Percentiles rank a stretch among this genome's conserved stretches.
phyloP scores from a whole-genome alignment of 2,888 invertebrate species.

The Trissolcus japonicus region DNA sequence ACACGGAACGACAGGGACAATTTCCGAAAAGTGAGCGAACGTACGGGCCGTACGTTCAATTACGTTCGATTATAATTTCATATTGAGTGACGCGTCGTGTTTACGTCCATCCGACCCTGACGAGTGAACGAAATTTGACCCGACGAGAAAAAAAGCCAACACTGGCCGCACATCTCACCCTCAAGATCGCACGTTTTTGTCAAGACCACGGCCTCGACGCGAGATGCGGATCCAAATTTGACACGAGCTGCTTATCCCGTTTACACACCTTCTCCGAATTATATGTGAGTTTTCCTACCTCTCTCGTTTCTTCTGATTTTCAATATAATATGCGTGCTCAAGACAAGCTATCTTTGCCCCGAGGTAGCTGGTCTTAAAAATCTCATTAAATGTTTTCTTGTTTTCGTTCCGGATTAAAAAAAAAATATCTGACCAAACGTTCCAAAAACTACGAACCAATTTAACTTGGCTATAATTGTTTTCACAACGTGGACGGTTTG shows the following conservation, averaged over 20 bases:
- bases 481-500: too few species aligned
- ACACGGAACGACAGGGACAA: slow-evolving; percentile 16
- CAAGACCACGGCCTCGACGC: neutral
- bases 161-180: slow-evolving; percentile 11
- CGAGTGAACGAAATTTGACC: neutral
- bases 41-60: slow-evolving; percentile 4
- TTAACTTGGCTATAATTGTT: too few species aligned
- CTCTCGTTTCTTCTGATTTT: neutral
- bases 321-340: neutral
- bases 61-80: neutral
- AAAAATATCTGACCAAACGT: too few species aligned
- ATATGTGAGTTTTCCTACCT: slow-evolving; percentile 12
- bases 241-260: slow-evolving; percentile 14
- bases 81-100: neutral
- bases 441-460: neutral
- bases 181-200: neutral
- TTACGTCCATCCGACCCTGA: neutral
- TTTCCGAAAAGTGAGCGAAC: slow-evolving; percentile 9
- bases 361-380: neutral
- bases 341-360: neutral
- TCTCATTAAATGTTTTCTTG: neutral
- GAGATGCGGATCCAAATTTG: slow-evolving; percentile 29
- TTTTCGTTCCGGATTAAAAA: neutral
- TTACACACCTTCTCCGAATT: slow-evolving; percentile 12
- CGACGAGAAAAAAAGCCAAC: slow-evolving; percentile 6